Conservation (phyloP, 2,888 invertebrate genomes). For the Pseudanteris insignis region DNA sequence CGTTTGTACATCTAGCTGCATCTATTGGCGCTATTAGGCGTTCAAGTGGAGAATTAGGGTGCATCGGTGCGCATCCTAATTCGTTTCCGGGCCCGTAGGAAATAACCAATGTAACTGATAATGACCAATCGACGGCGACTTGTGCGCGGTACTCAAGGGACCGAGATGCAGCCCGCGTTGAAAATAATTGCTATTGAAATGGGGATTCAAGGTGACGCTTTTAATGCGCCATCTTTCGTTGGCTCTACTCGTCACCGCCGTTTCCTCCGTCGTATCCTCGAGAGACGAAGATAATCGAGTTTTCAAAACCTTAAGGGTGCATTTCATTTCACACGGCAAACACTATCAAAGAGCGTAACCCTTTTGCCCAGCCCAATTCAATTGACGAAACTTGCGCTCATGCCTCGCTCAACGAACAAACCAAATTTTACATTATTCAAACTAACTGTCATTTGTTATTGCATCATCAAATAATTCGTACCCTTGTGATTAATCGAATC, state of each 20-base stretch:
- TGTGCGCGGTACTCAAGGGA: conserved; percentile 13
- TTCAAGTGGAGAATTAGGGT: conserved; percentile 35
- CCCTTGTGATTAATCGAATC: background rate
- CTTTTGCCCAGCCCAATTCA: conserved; percentile 22
- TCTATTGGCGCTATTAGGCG: conserved; percentile 29
- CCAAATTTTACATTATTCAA: background rate
- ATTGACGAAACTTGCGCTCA: conserved; percentile 21
- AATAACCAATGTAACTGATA: conserved; percentile 42
- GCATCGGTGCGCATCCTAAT: conserved; percentile 37
- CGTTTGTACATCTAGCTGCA: conserved; percentile 22
- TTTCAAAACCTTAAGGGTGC: conserved; percentile 36
- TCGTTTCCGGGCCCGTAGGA: conserved; percentile 36
- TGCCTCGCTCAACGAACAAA: too few species aligned
- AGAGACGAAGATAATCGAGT: conserved; percentile 36
- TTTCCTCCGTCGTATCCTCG: conserved; percentile 20
- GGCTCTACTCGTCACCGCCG: too few species aligned
- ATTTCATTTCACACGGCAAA: conserved; percentile 31
- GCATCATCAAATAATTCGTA: background rate
- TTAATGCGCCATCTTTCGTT: conserved; percentile 28
- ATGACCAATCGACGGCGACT: conserved; percentile 38
- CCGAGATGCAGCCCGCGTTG: conserved; percentile 12
- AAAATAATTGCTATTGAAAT: conserved; percentile 36
- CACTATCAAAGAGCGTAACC: conserved; percentile 28
- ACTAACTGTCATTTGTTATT: too few species aligned
- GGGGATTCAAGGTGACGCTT: conserved; percentile 30